Evolutionary conservation across 2,113 vertebrate species (phyloP).

Genomic region (Corynorhinus townsendii): DNA sequence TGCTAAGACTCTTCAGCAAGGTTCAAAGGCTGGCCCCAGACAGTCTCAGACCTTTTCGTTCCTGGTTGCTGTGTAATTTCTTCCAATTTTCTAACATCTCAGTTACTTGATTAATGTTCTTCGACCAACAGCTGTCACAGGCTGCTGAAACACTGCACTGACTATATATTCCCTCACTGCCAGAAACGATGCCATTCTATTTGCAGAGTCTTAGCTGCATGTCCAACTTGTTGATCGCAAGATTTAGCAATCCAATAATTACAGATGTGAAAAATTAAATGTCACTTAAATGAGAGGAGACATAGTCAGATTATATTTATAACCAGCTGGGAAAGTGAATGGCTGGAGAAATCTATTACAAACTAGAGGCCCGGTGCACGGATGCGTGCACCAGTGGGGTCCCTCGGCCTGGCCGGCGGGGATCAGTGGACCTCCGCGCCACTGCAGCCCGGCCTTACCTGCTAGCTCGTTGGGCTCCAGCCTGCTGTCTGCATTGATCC

Average conservation of each 20-base stretch:
- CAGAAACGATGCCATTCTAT: constrained; percentile 37
- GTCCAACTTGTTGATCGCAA: constrained; percentile 25
- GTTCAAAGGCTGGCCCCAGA: constrained; percentile 43
- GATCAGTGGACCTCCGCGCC: too few species aligned
- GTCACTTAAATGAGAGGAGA: background rate
- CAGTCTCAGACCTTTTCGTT: constrained; percentile 30
- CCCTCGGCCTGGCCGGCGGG: too few species aligned
- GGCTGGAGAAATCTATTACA: background rate
- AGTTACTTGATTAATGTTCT: constrained; percentile 51
- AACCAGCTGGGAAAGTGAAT: background rate
- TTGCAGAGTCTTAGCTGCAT: constrained; percentile 34
- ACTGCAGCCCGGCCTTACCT: too few species aligned
- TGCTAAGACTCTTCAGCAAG: constrained; percentile 49
- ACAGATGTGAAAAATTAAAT: constrained; percentile 32
- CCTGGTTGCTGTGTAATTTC: constrained; percentile 42
- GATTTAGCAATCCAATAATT: constrained; percentile 53
- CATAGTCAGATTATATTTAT: constrained; percentile 36
- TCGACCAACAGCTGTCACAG: constrained; percentile 27
- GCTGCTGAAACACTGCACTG: constrained; percentile 29
- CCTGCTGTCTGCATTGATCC: too few species aligned
- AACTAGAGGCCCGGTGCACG: background rate
- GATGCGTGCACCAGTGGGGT: too few species aligned
- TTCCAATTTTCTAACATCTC: constrained; percentile 50
- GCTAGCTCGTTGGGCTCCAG: too few species aligned
- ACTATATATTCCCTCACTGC: background rate